Percentiles rank a stretch among this genome's conserved stretches.
Evolutionary conservation across 2,888 invertebrate species (phyloP).

Genomic region (Leptothorax acervorum): DNA sequence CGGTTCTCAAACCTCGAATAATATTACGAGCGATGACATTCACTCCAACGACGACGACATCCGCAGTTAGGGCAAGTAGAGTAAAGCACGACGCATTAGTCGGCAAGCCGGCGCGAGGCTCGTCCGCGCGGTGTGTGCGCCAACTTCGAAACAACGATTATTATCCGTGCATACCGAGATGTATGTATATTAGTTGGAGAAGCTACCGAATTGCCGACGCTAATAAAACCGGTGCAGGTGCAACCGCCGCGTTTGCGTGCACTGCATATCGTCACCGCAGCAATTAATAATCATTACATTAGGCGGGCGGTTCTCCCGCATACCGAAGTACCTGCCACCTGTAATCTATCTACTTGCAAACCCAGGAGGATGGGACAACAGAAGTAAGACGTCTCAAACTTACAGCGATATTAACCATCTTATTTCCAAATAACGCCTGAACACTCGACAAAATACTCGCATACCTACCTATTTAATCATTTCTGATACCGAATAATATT

Average conservation of each 20-base stretch:
- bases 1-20: slow-evolving; percentile 58
- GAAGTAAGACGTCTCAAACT: slow-evolving; percentile 39
- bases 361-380: slow-evolving; percentile 38
- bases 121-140: slow-evolving; percentile 37
- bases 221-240: slow-evolving; percentile 73
- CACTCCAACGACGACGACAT: slow-evolving; percentile 50
- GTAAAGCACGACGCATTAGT: slow-evolving; percentile 69
- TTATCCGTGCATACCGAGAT: slow-evolving; percentile 72
- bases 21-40: slow-evolving; percentile 64
- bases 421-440: not conserved
- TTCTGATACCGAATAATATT: not conserved
- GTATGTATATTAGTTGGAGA: slow-evolving; percentile 74
- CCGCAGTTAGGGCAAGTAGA: slow-evolving; percentile 62
- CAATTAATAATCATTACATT: slow-evolving; percentile 73
- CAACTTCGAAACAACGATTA: slow-evolving; percentile 76
- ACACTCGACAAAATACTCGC: not conserved
- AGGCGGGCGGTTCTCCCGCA: slow-evolving; percentile 58
- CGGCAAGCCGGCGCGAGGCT: slow-evolving; percentile 58
- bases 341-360: slow-evolving; percentile 69
- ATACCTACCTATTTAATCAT: not conserved
- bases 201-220: slow-evolving; percentile 67
- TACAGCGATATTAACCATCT: slow-evolving; percentile 32
- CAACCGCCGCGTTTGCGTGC: slow-evolving; percentile 59
- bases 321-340: slow-evolving; percentile 62
- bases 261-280: slow-evolving; percentile 69